Conservation (phyloP, 2,888 invertebrate species). For the Polyploca ridens region DNA sequence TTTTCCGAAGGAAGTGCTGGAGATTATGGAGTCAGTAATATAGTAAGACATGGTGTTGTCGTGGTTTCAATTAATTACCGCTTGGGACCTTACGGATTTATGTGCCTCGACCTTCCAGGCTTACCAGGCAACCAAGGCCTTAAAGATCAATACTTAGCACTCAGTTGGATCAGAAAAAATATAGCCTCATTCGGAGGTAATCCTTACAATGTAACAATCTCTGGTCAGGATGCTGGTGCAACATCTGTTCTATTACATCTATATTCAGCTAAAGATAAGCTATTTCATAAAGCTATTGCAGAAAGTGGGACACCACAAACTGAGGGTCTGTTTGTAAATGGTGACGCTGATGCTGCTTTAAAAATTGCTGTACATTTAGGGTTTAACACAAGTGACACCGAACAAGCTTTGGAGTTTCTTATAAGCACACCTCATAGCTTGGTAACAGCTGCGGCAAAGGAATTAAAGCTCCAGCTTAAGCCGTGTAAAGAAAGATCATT, state of each 20-base stretch:
- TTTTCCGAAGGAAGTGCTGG: constrained; percentile 61
- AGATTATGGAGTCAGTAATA: constrained; percentile 55
- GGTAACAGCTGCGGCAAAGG: constrained; percentile 61
- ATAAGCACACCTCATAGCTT: constrained; percentile 51
- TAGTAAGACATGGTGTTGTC: constrained; percentile 67
- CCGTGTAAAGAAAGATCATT: constrained; percentile 74
- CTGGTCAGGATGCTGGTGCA: constrained; percentile 72
- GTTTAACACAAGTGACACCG: constrained; percentile 56
- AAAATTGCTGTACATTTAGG: constrained; percentile 68
- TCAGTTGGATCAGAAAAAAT: constrained; percentile 70
- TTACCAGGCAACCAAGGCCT: constrained; percentile 76
- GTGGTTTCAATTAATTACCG: constrained; percentile 76
- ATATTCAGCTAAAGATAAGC: constrained; percentile 66
- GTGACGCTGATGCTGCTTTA: constrained; percentile 60
- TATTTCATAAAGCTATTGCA: constrained; percentile 70
- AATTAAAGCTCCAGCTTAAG: constrained; percentile 56
- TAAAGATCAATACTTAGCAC: constrained; percentile 70
- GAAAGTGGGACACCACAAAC: constrained; percentile 73
- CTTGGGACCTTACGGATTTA: constrained; percentile 75
- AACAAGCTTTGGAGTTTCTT: constrained; percentile 65
- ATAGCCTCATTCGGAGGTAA: constrained; percentile 76
- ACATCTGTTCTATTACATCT: constrained; percentile 68
- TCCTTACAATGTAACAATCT: constrained; percentile 71
- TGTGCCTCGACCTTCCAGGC: constrained; percentile 68
- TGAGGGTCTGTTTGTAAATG: constrained; percentile 64